phyloP scores from a whole-genome alignment of 2,113 vertebrate species.

The Ctenomys sociabilis region DNA sequence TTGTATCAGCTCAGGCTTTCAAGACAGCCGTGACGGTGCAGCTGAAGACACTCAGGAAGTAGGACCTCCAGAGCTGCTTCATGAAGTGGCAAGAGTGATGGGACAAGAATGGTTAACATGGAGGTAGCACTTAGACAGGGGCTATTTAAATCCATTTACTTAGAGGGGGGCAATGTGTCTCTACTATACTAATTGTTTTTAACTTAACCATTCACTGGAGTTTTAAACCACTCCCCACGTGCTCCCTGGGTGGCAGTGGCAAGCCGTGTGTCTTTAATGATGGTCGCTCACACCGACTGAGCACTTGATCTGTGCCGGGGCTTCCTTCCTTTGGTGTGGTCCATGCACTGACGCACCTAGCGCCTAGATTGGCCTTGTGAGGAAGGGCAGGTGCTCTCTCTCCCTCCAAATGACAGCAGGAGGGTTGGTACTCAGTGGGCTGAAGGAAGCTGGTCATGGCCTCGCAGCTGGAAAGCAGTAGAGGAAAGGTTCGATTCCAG shows the following conservation, averaged over 20 bases:
- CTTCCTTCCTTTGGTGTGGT: no score
- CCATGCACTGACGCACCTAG: no score
- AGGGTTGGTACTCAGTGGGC: background rate
- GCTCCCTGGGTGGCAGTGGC: background rate
- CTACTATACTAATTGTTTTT: background rate
- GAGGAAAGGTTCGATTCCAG: background rate
- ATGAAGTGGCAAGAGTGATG: background rate
- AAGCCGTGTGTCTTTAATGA: background rate
- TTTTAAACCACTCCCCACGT: background rate
- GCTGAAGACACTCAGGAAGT: background rate
- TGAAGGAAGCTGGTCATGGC: background rate
- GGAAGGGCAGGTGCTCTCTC: background rate
- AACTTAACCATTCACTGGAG: background rate
- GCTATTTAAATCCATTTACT: no score
- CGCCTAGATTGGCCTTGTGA: rapidly evolving
- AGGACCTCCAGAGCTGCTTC: background rate
- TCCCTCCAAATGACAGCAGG: background rate
- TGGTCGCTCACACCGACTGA: background rate
- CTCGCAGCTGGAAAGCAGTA: background rate
- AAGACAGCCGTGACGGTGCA: background rate
- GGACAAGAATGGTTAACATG: background rate
- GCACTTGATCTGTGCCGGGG: rapidly evolving
- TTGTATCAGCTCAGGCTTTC: background rate
- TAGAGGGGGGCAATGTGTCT: background rate
- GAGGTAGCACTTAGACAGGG: no score